Percentiles rank a stretch among this genome's conserved stretches.
phyloP scores from a whole-genome alignment of 2,797 vertebrate species.

The Amblyopsis hoosieri region DNA sequence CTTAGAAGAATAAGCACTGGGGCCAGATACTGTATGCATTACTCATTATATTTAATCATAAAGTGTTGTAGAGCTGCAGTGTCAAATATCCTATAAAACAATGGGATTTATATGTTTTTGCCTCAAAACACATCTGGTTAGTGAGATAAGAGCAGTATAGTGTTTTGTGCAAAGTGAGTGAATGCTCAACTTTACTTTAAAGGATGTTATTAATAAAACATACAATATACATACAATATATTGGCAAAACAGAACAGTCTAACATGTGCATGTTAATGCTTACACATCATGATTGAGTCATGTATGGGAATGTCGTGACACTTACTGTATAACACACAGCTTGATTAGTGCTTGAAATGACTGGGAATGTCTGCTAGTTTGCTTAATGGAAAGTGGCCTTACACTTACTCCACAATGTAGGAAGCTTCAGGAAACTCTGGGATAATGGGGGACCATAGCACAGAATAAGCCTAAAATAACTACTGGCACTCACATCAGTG shows the following conservation, averaged over 20 bases:
- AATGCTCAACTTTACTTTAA: background rate
- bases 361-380: conserved; percentile 33
- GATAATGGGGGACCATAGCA: background rate
- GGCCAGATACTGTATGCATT: conserved; percentile 22
- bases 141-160: background rate
- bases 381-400: conserved; percentile 34
- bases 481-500: background rate
- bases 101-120: background rate
- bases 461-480: too few relatives aligned
- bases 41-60: conserved; percentile 35
- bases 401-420: conserved; percentile 9
- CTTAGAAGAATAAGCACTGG: conserved; percentile 34
- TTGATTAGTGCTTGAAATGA: conserved; percentile 50
- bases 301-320: conserved; percentile 48
- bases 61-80: too few relatives aligned
- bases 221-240: too few relatives aligned
- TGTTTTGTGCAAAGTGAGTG: conserved; percentile 3
- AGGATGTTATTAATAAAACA: too few relatives aligned
- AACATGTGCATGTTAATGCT: conserved; percentile 25
- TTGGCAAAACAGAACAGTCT: too few relatives aligned
- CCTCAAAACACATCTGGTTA: background rate
- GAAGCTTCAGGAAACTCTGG: background rate
- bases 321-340: conserved; percentile 35
- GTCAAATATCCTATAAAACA: too few relatives aligned
- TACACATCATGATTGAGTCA: conserved; percentile 57